Conservation (phyloP, 2,797 vertebrate species). For the Phataginus tetradactyla region DNA sequence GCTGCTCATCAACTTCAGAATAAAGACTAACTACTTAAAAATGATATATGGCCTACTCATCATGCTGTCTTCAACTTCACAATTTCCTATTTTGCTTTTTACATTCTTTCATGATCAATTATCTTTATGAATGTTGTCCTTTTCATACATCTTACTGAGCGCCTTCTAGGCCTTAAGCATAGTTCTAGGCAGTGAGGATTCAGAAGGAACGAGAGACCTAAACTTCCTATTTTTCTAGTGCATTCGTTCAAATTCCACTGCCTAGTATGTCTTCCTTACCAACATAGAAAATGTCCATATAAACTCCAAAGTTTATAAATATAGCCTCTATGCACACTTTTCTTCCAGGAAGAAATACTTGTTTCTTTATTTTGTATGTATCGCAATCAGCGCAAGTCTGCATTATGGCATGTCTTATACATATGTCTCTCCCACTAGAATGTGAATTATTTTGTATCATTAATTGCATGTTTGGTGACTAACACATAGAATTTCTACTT, state of each 20-base stretch:
- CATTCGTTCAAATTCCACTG: background rate
- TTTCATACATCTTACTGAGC: background rate
- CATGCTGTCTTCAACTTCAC: background rate
- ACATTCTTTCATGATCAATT: background rate
- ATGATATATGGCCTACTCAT: background rate
- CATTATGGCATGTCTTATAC: background rate
- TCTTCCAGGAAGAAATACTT: background rate
- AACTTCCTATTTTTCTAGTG: background rate
- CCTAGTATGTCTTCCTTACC: background rate
- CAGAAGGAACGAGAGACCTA: background rate
- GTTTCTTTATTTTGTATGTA: background rate
- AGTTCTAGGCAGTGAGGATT: background rate
- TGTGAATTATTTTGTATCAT: background rate
- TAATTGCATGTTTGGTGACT: background rate
- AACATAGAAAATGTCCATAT: background rate
- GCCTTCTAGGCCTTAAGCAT: background rate
- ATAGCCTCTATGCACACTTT: background rate
- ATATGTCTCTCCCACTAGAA: background rate
- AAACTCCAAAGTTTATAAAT: background rate
- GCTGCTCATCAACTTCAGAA: background rate
- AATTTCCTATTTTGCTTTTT: background rate
- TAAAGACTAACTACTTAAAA: slow-evolving; percentile 20
- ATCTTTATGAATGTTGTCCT: background rate
- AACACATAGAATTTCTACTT: background rate
- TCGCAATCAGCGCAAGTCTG: background rate